These are phyloP conservation scores for Aspidapion aeneum DNA, from an alignment of 2,888 invertebrate species.

Conservation along the genomic window DNA sequence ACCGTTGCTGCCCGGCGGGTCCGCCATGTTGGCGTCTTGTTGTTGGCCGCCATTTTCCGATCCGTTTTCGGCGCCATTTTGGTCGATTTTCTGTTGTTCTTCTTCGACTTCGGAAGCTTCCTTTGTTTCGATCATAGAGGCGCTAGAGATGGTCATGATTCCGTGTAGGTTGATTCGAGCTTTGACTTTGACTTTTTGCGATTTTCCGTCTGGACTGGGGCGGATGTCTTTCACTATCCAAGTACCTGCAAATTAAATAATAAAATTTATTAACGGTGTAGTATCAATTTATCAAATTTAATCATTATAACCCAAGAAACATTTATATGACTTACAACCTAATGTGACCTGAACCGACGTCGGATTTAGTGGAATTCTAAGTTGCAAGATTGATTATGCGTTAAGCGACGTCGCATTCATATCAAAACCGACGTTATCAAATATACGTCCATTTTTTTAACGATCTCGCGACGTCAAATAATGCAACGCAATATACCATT, in stretches of 20 bases:
- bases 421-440: no score
- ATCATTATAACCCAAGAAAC: no score
- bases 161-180: conserved; percentile 93
- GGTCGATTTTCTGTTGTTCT: conserved; percentile 36
- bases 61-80: conserved; percentile 49
- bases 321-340: no score
- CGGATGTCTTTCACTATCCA: conserved; percentile 80
- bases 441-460: no score
- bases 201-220: conserved; percentile 83
- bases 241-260: conserved; percentile 54
- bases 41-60: conserved; percentile 52
- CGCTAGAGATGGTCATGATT: conserved; percentile 82
- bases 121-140: conserved; percentile 77
- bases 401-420: no score
- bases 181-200: conserved; percentile 95
- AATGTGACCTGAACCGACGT: no score
- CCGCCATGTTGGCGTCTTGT: conserved; percentile 33
- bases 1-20: conserved; percentile 25
- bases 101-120: conserved; percentile 47
- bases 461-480: no score
- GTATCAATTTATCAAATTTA: no score
- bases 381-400: no score
- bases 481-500: no score
- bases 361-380: no score
- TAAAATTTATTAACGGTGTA: no score